A percentile compares a stretch with the other conserved stretches of the same genome.
Conservation (phyloP, 2,797 vertebrate genomes). For the Sebastes oblongus region DNA sequence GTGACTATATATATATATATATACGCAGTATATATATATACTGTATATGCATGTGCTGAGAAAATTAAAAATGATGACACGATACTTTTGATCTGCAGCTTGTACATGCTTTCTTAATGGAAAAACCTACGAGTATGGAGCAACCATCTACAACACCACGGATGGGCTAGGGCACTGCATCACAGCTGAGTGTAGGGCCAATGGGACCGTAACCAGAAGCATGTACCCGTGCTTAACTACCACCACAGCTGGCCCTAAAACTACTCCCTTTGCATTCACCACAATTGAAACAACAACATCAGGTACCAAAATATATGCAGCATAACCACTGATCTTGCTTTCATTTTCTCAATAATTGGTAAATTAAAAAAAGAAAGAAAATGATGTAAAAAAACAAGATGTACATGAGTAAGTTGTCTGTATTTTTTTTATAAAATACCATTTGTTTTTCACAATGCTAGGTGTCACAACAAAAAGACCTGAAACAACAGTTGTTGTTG, state of each 20-base stretch:
- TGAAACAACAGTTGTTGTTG: too few relatives aligned
- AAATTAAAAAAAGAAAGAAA: background rate
- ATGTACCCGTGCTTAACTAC: conserved; percentile 67
- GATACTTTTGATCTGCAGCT: conserved; percentile 64
- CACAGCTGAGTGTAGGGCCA: conserved; percentile 81
- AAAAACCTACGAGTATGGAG: conserved; percentile 75
- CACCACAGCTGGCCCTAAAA: conserved; percentile 29
- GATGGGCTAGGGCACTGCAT: conserved; percentile 89
- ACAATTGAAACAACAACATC: background rate
- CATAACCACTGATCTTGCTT: rapidly evolving
- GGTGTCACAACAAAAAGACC: background rate
- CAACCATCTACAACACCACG: conserved; percentile 85
- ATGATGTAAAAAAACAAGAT: background rate
- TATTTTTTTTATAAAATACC: background rate
- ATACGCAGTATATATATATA: background rate
- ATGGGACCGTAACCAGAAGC: conserved; percentile 77
- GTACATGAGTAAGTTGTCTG: background rate
- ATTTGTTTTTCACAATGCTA: background rate
- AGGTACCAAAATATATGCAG: conserved; percentile 18
- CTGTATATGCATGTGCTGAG: background rate
- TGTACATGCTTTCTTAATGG: conserved; percentile 85
- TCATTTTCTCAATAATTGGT: background rate
- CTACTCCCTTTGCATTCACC: conserved; percentile 51
- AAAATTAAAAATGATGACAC: background rate
- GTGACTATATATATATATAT: too few relatives aligned